Base-by-base conservation (phyloP, 2,888 invertebrate species). In the Parnassius mnemosyne region DNA sequence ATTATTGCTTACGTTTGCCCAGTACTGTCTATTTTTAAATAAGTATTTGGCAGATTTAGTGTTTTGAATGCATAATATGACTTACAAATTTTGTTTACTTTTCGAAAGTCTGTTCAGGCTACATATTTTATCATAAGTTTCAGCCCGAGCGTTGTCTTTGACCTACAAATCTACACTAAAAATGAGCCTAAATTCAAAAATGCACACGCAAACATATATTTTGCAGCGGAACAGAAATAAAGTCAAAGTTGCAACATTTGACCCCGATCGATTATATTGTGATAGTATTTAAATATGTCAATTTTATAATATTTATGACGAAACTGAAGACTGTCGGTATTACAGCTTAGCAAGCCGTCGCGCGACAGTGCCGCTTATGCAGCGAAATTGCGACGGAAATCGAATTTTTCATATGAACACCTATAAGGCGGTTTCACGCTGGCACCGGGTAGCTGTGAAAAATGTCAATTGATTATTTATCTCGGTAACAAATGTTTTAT, bases 251-350 rank as follows among this genome's bases (percentile, higher is more conserved):
- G 25, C 46, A 53, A 47, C 47, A 53, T 59, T 53, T 16, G 47
- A 59, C 53, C 46, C 46, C 59, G n/a, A 60, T 43, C 60, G 50
- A n/a, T 44, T 2, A 3, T 34, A 50, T 25, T 49, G 41, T 41
- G 56, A 47, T 55, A 55, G 47, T 51, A 60, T 49, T 55, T 55
- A 49, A 55, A 55, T 43, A 54, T 51, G 58, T 10, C 13, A 58
- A 57, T 50, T 12, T 41, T 3, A 20, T 49, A 76, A 66, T 9
- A 72, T 68, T 70, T 70, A 70, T 81, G 78, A 74, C 75, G 80
- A 80, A 80, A 79, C 70, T 69, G 64, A 77, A 72, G 70, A 71
- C 70, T 63, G 67, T 60, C 61, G 55, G 61, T 63, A 62, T 66
- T 66, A 69, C 62, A 69, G 72, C 75, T 71, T 69, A 71, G 68